Conservation (phyloP, 2,113 vertebrate genomes). For the Atlantisia rogersi region DNA sequence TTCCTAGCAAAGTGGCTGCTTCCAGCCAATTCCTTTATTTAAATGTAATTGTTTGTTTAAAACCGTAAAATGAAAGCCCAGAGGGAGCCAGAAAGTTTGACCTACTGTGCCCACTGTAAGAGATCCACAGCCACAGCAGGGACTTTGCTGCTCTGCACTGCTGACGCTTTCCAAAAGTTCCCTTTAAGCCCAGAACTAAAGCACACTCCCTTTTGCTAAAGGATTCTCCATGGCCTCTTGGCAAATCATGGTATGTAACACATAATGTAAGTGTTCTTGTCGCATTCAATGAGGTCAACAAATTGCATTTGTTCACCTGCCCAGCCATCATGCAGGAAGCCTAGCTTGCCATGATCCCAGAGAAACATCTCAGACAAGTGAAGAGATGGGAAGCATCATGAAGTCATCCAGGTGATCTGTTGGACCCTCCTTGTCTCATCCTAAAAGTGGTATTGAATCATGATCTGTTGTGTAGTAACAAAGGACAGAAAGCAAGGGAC, state of each 20-base stretch:
- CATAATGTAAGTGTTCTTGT: background rate
- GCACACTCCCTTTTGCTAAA: background rate
- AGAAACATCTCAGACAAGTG: background rate
- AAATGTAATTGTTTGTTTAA: slow-evolving; percentile 30
- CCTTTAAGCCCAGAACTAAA: background rate
- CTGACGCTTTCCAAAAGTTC: background rate
- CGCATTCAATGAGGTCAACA: background rate
- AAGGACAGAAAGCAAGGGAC: background rate
- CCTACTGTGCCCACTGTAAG: background rate
- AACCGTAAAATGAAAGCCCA: background rate
- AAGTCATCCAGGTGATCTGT: background rate
- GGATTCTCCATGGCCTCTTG: background rate
- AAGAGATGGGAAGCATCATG: background rate
- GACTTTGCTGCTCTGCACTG: background rate
- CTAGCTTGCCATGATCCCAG: background rate
- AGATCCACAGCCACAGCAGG: background rate
- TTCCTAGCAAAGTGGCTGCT: background rate
- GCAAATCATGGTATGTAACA: background rate
- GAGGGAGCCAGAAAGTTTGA: slow-evolving; percentile 5
- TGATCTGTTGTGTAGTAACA: background rate
- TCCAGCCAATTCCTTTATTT: slow-evolving; percentile 40
- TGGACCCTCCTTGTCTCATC: background rate
- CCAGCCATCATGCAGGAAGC: background rate
- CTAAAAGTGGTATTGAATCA: background rate
- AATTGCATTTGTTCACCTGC: background rate